phyloP scores from a whole-genome alignment of 2,888 invertebrate genomes.

The Caenorhabditis uteleia region DNA sequence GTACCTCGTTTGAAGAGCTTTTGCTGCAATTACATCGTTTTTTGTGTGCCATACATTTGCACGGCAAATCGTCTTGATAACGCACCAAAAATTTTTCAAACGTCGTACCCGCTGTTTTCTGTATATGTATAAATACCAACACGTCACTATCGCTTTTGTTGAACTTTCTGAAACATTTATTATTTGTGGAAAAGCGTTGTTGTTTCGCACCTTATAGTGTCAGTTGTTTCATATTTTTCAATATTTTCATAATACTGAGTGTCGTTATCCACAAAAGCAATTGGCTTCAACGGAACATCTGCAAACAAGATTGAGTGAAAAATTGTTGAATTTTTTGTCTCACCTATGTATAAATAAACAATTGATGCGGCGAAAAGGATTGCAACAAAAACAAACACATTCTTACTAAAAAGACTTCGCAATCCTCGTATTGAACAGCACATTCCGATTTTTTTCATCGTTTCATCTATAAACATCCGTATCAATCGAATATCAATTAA shows the following conservation, averaged over 20 bases:
- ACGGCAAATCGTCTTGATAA: constrained; percentile 90
- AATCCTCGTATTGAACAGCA: constrained; percentile 30
- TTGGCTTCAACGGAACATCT: constrained; percentile 29
- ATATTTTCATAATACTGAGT: no score
- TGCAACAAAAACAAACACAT: constrained; percentile 41
- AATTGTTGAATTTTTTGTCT: no score
- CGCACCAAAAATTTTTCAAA: constrained; percentile 95
- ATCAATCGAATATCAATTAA: no score
- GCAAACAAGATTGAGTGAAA: no score
- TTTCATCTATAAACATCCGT: constrained; percentile 34
- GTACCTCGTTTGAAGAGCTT: constrained; percentile 74
- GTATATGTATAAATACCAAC: constrained; percentile 96
- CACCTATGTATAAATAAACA: constrained; percentile 46
- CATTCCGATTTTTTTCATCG: constrained; percentile 36
- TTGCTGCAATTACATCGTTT: constrained; percentile 69
- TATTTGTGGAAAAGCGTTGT: no score
- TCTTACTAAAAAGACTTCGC: constrained; percentile 30
- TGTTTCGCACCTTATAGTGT: no score
- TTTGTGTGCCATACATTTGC: constrained; percentile 78
- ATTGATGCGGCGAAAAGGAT: constrained; percentile 35
- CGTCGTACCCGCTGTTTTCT: constrained; percentile 96
- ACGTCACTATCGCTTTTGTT: no score
- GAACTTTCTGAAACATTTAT: no score
- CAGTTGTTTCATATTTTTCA: no score
- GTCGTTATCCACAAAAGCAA: no score